Conservation (phyloP, 2,797 vertebrate genomes). For the Muraenolepis orangiensis region DNA sequence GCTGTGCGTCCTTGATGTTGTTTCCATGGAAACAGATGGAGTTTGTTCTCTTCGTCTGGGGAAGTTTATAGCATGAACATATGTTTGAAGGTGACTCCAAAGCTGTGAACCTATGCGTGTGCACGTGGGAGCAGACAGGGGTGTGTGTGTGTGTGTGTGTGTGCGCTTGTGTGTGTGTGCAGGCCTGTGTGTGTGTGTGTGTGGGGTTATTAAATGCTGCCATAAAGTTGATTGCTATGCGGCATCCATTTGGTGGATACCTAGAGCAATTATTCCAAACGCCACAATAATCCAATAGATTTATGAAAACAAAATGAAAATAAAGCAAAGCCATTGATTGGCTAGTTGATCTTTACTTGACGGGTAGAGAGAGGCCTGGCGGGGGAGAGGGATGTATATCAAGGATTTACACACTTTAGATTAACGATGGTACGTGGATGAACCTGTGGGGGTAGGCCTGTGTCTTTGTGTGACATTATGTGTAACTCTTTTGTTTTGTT, state of each 20-base stretch:
- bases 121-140: conserved; percentile 16
- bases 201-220: conserved; percentile 4
- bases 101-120: conserved; percentile 41
- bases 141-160: too few relatives aligned
- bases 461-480: conserved; percentile 57
- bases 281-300: conserved; percentile 19
- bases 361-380: conserved; percentile 11
- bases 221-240: conserved; percentile 4
- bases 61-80: conserved; percentile 16
- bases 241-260: conserved; percentile 10
- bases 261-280: conserved; percentile 24
- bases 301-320: neutral
- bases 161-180: too few relatives aligned
- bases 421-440: conserved; percentile 40
- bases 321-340: conserved; percentile 27
- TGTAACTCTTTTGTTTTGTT: too few relatives aligned
- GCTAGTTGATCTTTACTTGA: conserved; percentile 17
- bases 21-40: conserved; percentile 17
- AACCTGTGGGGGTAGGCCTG: conserved; percentile 22
- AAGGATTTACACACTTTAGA: conserved; percentile 15
- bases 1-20: conserved; percentile 4
- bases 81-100: conserved; percentile 32
- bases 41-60: conserved; percentile 16
- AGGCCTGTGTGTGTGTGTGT: conserved; percentile 2
- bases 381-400: conserved; percentile 1